A percentile compares a stretch with the other conserved stretches of the same genome.
Conservation (phyloP, 2,888 invertebrate species). For the Mantis religiosa region DNA sequence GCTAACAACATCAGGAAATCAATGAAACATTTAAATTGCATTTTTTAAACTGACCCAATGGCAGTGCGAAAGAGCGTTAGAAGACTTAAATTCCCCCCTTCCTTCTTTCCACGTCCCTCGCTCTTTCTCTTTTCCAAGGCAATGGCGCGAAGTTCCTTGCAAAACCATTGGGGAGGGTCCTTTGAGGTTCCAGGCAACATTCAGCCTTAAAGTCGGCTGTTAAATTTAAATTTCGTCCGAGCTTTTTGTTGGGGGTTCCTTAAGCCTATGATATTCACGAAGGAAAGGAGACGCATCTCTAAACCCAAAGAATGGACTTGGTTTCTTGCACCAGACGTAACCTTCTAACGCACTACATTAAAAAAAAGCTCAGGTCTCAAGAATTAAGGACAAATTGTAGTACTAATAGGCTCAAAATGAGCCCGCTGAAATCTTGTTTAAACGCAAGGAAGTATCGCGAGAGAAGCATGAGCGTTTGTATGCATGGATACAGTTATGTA, state of each 20-base stretch:
- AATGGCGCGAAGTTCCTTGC: background rate
- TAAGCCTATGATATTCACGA: background rate
- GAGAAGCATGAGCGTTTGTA: too few species aligned
- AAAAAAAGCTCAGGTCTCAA: background rate
- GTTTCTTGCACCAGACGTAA: background rate
- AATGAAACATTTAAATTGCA: slow-evolving; percentile 28
- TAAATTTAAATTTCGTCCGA: slow-evolving; percentile 8
- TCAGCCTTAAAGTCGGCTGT: background rate
- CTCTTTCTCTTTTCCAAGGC: background rate
- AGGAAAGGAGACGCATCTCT: background rate
- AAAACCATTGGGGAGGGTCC: background rate
- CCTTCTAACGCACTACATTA: background rate
- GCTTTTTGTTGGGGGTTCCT: background rate
- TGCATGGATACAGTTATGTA: too few species aligned
- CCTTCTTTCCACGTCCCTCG: background rate
- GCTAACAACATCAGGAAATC: slow-evolving; percentile 23
- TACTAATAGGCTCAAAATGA: background rate
- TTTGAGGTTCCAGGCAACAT: background rate
- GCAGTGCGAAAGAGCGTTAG: background rate
- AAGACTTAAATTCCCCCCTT: background rate
- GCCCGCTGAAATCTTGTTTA: background rate
- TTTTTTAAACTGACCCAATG: slow-evolving; percentile 12
- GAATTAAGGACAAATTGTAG: background rate
- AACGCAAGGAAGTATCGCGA: background rate
- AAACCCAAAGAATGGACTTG: background rate